A percentile compares a stretch with the other conserved stretches of the same genome.
phyloP scores from a whole-genome alignment of 2,797 vertebrate species.

The Phyllotis vaccarum region DNA sequence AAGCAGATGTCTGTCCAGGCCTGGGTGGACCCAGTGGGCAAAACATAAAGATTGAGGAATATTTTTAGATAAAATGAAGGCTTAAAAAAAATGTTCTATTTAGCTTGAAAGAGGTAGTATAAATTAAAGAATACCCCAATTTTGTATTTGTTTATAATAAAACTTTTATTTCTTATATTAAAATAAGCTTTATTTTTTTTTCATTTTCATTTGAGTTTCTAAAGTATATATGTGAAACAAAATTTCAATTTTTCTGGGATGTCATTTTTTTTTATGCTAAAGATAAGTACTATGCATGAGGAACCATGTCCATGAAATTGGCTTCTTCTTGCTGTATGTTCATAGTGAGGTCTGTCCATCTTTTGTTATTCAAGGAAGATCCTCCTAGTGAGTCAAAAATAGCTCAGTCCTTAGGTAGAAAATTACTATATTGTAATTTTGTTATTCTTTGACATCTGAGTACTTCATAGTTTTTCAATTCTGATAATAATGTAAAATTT shows the following conservation, averaged over 20 bases:
- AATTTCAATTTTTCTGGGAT: conserved; percentile 32
- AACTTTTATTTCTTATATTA: conserved; percentile 9
- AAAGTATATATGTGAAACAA: not conserved
- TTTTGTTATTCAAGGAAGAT: not conserved
- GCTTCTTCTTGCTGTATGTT: not conserved
- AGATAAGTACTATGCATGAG: not conserved
- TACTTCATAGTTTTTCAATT: conserved; percentile 13
- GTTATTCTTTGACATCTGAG: not conserved
- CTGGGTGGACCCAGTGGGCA: not conserved
- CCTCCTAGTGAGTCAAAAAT: not conserved
- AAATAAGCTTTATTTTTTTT: not conserved
- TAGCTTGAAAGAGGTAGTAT: not conserved
- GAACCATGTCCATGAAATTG: not conserved
- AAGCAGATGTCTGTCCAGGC: not conserved
- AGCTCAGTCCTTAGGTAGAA: conserved; percentile 1
- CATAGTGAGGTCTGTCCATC: not conserved
- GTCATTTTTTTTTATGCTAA: not conserved
- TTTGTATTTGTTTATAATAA: not conserved
- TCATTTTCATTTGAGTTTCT: conserved; percentile 1
- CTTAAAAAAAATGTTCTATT: not conserved
- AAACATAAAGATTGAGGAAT: not conserved
- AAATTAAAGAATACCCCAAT: not conserved
- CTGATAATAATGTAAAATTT: conserved; percentile 17
- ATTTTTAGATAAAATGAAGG: not conserved
- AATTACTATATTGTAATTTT: not conserved